phyloP scores from a whole-genome alignment of 92 coral and sea anemone species.

The Virgularia gustaviana region DNA sequence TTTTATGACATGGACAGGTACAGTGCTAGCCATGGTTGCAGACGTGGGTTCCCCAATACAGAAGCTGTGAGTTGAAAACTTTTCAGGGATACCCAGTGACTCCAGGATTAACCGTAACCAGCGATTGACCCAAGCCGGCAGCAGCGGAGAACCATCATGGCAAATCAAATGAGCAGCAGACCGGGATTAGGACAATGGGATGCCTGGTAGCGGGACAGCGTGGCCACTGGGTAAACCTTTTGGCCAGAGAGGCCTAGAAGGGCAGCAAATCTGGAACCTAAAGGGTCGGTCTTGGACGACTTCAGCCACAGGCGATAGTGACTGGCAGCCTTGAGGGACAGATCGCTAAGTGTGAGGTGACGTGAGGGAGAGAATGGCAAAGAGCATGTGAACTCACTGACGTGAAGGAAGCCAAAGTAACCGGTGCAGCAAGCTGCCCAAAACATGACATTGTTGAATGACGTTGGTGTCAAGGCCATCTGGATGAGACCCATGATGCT shows the following conservation, averaged over 20 bases:
- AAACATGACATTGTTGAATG: too few species aligned
- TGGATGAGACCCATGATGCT: too few species aligned
- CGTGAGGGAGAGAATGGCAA: neutral
- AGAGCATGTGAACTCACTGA: neutral
- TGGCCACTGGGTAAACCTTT: too few species aligned
- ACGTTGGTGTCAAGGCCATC: too few species aligned
- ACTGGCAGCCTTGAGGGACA: neutral
- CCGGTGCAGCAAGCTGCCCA: neutral
- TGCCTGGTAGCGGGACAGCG: too few species aligned
- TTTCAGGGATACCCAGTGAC: neutral
- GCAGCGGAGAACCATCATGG: too few species aligned
- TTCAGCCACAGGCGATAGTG: neutral
- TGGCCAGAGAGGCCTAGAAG: too few species aligned
- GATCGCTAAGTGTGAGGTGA: neutral
- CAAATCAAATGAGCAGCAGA: too few species aligned
- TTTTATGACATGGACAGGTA: neutral
- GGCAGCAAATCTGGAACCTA: too few species aligned
- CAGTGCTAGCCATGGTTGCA: neutral
- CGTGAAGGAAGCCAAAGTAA: neutral
- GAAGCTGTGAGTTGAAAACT: neutral
- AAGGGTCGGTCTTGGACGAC: slow-evolving; percentile 32
- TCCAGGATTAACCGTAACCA: too few species aligned
- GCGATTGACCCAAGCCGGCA: too few species aligned
- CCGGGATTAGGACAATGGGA: too few species aligned
- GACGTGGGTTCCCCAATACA: neutral